Evolutionary conservation across 2,113 vertebrate genomes (phyloP).

Genomic region (Tor tambroides): DNA sequence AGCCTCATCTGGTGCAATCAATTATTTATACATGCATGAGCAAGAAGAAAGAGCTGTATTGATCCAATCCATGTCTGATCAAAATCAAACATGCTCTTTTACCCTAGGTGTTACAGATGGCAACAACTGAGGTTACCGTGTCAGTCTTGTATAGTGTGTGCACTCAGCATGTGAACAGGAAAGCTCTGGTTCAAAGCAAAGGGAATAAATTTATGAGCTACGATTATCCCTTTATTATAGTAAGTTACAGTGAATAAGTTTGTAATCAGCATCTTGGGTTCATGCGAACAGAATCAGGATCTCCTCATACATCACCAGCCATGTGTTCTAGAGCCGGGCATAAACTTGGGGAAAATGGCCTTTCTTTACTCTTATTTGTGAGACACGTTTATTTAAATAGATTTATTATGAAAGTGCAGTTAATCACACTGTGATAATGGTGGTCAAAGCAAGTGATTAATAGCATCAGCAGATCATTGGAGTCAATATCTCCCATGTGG

Average conservation of each 20-base stretch:
- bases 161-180: constrained; percentile 1
- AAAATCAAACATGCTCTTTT: constrained; percentile 22
- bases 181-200: constrained; percentile 25
- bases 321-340: constrained; percentile 54
- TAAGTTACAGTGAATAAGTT: constrained; percentile 79
- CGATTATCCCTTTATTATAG: constrained; percentile 77
- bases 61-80: constrained; percentile 35
- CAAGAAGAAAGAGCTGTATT: constrained; percentile 6
- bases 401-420: constrained; percentile 72
- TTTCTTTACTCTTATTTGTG: constrained; percentile 69
- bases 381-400: constrained; percentile 59
- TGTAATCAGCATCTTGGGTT: constrained; percentile 75
- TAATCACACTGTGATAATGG: constrained; percentile 67
- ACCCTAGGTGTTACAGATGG: not conserved
- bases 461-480: constrained; percentile 57
- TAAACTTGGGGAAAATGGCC: constrained; percentile 43
- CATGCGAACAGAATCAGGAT: constrained; percentile 70
- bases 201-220: constrained; percentile 70
- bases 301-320: constrained; percentile 72
- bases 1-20: constrained; percentile 25
- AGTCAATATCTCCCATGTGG: constrained; percentile 62
- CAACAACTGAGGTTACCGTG: constrained; percentile 1
- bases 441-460: constrained; percentile 66
- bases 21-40: constrained; percentile 31
- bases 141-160: not conserved